Conservation (phyloP, 2,888 invertebrate genomes). For the Netelia melanura region DNA sequence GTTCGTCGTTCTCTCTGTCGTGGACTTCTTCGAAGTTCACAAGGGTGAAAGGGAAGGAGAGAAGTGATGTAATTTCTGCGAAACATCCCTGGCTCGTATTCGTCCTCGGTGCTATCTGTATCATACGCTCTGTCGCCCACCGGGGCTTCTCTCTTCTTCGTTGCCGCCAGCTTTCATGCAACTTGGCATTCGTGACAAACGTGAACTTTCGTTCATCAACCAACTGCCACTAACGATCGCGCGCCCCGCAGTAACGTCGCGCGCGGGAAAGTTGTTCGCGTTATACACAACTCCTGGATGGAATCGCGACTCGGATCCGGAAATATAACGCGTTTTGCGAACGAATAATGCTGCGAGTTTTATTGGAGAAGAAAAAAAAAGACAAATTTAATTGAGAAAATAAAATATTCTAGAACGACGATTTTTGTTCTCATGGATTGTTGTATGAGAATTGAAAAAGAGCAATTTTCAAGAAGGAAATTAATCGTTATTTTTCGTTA, state of each 20-base stretch:
- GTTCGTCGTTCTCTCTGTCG: background rate
- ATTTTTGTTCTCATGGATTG: too few relatives aligned
- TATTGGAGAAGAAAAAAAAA: too few relatives aligned
- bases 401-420: background rate
- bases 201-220: slow-evolving; percentile 14
- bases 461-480: too few relatives aligned
- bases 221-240: slow-evolving; percentile 7
- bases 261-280: background rate
- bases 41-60: too few relatives aligned
- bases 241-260: background rate
- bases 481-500: background rate
- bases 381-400: too few relatives aligned
- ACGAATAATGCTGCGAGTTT: background rate
- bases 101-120: slow-evolving; percentile 8
- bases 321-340: background rate
- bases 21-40: background rate
- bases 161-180: background rate
- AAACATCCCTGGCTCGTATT: slow-evolving; percentile 1
- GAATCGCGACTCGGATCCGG: background rate
- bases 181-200: background rate
- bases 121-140: background rate
- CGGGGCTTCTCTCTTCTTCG: background rate
- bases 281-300: background rate
- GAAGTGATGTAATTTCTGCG: background rate
- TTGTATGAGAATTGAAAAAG: too few relatives aligned